These are phyloP conservation scores for Lacanobia oleracea DNA, from an alignment of 2,888 invertebrate species.

Conservation along the genomic window DNA sequence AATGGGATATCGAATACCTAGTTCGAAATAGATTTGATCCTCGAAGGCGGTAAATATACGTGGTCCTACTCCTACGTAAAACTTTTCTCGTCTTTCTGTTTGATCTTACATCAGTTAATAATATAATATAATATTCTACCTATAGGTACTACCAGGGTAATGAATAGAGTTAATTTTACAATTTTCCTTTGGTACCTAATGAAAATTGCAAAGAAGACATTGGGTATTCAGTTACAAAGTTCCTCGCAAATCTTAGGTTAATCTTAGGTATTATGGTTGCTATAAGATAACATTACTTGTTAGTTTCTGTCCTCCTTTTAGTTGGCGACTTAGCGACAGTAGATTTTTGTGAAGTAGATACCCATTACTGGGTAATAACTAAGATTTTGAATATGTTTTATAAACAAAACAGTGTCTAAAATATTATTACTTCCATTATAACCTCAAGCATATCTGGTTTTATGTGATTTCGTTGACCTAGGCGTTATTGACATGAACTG, in stretches of 20 bases:
- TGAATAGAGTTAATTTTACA: no score
- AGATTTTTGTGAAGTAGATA: no score
- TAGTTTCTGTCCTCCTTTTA: not conserved
- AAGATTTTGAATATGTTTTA: not conserved
- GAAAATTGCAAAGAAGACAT: no score
- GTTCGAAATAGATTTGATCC: not conserved
- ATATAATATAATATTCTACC: no score
- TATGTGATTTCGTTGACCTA: slow-evolving; percentile 30
- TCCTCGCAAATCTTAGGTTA: no score
- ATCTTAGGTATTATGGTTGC: not conserved
- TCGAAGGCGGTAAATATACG: not conserved
- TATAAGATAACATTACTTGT: not conserved
- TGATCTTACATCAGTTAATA: no score
- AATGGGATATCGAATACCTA: slow-evolving; percentile 2
- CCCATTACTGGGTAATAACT: no score
- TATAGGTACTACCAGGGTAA: no score
- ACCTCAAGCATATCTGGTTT: slow-evolving; percentile 13
- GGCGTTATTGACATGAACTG: slow-evolving; percentile 17
- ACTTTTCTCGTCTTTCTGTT: not conserved
- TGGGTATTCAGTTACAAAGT: no score
- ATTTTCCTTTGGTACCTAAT: no score
- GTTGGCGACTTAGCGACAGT: not conserved
- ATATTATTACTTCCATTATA: slow-evolving; percentile 1
- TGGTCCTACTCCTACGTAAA: not conserved
- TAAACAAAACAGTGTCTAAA: slow-evolving; percentile 1